Base-by-base conservation (phyloP, 1,140 invertebrate genomes). In the Hyles euphorbiae region DNA sequence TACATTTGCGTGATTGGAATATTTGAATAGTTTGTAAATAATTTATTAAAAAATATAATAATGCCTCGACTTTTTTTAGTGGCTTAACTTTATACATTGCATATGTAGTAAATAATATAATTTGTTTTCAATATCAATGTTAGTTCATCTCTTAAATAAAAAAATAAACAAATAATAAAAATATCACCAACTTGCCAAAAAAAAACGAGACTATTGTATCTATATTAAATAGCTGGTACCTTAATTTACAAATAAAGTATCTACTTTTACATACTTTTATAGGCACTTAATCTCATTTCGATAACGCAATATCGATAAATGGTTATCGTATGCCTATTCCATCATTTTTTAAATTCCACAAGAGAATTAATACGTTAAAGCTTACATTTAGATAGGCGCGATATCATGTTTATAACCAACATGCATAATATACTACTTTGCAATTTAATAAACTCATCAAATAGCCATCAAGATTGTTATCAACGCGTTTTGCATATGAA, bases 391-490 rank as follows among this genome's bases (percentile, higher is more conserved):
- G 47, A 5, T 48, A 48, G 6, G n/a, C 46, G 3, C 46, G 3
- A 7, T 52, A n/a, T 52, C 22, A 33, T 52, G 32, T 33, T 34
- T 0, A n/a, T 12, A 10, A 52, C 55, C 11, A 11, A 40, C n/a
- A 22, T 57, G 47, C 45, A 53, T 60, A 60, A 64, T 64, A 51
- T 46, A 64, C 53, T 46, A 53, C 50, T 58, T 65, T 60, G 53
- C 67, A 75, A 75, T 75, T 73, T 81, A 75, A 81, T 77, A 67
- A 77, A 73, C 63, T 68, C 67, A 74, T 74, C 69, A 72, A 60
- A 67, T 60, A 49, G 34, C 55, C 64, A 68, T 69, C 59, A 63
- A 63, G 59, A 59, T 66, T 43, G 53, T 69, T 76, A 67, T 63
- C 48, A 12, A 63, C 68, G 53, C 51, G 57, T 46, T 57, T 64